These are phyloP conservation scores for Athrips mouffetella DNA, from an alignment of 2,888 invertebrate species.

Conservation along the genomic window DNA sequence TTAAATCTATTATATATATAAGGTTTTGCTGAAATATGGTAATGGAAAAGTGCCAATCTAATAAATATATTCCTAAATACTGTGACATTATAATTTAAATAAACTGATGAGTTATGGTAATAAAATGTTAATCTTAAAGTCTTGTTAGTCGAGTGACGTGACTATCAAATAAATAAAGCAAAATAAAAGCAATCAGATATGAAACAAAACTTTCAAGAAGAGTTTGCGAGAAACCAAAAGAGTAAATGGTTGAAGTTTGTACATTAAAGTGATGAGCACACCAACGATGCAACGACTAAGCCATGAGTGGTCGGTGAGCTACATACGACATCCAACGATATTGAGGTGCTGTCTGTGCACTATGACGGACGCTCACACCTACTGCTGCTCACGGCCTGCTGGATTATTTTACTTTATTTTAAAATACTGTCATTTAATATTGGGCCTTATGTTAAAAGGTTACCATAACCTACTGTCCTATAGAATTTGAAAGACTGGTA, in stretches of 20 bases:
- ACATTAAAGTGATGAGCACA: constrained; percentile 57
- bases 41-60: constrained; percentile 61
- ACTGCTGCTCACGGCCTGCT: constrained; percentile 20
- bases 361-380: constrained; percentile 52
- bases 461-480: no score
- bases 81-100: constrained; percentile 34
- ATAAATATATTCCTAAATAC: constrained; percentile 49
- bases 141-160: constrained; percentile 34
- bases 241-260: constrained; percentile 49
- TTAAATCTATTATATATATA: no score
- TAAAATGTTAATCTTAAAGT: constrained; percentile 18
- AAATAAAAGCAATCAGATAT: constrained; percentile 49
- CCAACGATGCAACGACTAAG: constrained; percentile 71
- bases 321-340: constrained; percentile 63
- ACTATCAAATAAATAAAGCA: constrained; percentile 44
- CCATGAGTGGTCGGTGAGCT: constrained; percentile 68
- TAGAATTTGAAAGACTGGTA: no score
- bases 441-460: no score
- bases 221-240: constrained; percentile 48
- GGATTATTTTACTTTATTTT: no score
- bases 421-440: no score
- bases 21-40: constrained; percentile 31
- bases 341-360: constrained; percentile 58
- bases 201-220: constrained; percentile 59
- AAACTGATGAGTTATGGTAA: constrained; percentile 37